Evolutionary conservation across 2,113 vertebrate species (phyloP), one percentile per base, ranked within the genome.

Genomic region (Tympanuchus pallidicinctus): DNA sequence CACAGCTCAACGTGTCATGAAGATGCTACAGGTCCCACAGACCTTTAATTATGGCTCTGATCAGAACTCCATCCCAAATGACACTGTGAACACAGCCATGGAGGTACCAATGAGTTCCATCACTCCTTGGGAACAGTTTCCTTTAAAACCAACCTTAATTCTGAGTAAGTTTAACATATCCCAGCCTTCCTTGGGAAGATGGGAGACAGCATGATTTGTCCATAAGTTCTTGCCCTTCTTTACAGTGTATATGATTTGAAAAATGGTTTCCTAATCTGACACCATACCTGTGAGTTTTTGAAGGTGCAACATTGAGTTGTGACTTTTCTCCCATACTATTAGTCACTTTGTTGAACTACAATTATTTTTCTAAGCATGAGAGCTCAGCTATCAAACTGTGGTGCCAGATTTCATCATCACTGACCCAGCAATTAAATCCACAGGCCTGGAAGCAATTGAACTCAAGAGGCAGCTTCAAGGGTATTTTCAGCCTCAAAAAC

Each of bases 391-490:
- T 67, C 70, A 57, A 50, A 34, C 22, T 7, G 5, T 22, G 59
- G 34, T 59, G 7, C 18, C 4, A 8, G 28, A 2, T 77, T 27
- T 69, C n/a, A 8, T n/a, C 61, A 32, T 52, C n/a, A 6, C 42
- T 45, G 34, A 45, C 21, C 38, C 71, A 64, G 14, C 0, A 17
- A 97, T 98, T 34, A 97, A 96, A 86, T 94, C 98, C 32, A 17
- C 96, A 96, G 98, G 98, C 82, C 95, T 97, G 43, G 97, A 97
- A 71, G 94, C 65, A 18, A 34, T 94, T 65, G 80, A 92, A 59
- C 59, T 42, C n/a, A 75, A 52, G 13, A 66, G 75, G 71, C 13
- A n/a, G 21, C 74, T 86, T 80, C 90, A 79, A 20, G 85, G 75
- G 8, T 43, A 87, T 15, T 79, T 52, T 38, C 57, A 18, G 60